These are phyloP conservation scores for Ellobium chinense DNA, from an alignment of 2,888 invertebrate species.

Conservation along the genomic window DNA sequence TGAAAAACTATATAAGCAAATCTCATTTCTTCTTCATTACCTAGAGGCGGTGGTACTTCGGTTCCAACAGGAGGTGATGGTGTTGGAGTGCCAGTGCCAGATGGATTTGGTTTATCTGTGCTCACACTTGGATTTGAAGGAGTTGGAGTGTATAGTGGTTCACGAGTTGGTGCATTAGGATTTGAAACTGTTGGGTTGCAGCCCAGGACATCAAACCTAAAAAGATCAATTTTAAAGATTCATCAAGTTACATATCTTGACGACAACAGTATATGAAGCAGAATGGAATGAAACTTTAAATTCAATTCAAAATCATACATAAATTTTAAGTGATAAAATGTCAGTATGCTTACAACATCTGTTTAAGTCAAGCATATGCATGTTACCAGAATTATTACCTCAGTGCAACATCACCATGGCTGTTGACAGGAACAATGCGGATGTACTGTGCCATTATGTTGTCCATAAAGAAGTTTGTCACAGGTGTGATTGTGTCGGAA, in stretches of 20 bases:
- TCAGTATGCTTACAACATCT: too few species aligned
- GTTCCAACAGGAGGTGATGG: neutral
- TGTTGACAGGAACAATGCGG: slow-evolving; percentile 42
- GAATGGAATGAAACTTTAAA: too few species aligned
- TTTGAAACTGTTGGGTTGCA: slow-evolving; percentile 34
- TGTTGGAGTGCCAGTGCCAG: slow-evolving; percentile 1
- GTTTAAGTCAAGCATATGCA: too few species aligned
- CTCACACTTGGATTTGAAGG: neutral
- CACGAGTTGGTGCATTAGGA: neutral
- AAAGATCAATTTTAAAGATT: too few species aligned
- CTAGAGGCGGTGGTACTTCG: slow-evolving; percentile 26
- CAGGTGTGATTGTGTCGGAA: slow-evolving; percentile 32
- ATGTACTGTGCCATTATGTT: slow-evolving; percentile 45
- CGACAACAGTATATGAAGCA: too few species aligned
- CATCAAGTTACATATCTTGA: too few species aligned
- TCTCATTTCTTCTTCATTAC: neutral
- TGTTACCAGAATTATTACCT: slow-evolving; percentile 39
- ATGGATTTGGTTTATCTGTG: slow-evolving; percentile 12
- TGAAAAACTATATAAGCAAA: too few species aligned
- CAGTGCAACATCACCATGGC: slow-evolving; percentile 40
- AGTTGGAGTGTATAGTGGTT: slow-evolving; percentile 6
- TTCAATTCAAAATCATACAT: too few species aligned
- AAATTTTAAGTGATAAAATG: too few species aligned
- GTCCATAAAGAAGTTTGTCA: slow-evolving; percentile 38
- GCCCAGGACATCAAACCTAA: slow-evolving; percentile 47